phyloP scores from a whole-genome alignment of 1,140 invertebrate species.

The Luehdorfia chinensis region DNA sequence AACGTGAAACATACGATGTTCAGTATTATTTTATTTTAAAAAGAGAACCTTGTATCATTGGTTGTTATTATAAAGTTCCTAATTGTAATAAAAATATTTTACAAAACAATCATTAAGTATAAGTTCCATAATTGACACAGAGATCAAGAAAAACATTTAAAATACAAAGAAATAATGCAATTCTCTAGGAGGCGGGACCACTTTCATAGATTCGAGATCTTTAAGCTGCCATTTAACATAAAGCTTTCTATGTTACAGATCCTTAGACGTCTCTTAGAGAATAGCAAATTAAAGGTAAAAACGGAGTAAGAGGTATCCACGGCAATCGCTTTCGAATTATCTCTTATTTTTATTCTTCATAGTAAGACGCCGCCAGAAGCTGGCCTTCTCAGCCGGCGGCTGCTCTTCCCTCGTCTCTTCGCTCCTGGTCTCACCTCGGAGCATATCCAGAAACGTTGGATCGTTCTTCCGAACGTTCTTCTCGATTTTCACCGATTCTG shows the following conservation, averaged over 20 bases:
- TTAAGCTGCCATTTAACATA: background rate
- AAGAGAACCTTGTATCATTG: background rate
- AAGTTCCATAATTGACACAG: constrained; percentile 5
- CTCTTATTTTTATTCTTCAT: constrained; percentile 85
- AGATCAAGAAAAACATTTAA: background rate
- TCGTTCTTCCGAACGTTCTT: constrained; percentile 80
- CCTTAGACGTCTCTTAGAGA: constrained; percentile 17
- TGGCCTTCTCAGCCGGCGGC: constrained; percentile 80
- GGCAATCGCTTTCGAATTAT: constrained; percentile 60
- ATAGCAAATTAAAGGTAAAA: constrained; percentile 19
- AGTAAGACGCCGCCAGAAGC: constrained; percentile 85
- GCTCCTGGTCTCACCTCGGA: constrained; percentile 78
- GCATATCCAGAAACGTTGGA: constrained; percentile 84
- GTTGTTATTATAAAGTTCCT: background rate
- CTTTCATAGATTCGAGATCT: constrained; percentile 9
- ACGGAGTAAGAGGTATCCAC: constrained; percentile 34
- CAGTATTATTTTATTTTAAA: no score
- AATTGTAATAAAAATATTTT: background rate
- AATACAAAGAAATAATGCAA: no score
- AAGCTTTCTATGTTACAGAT: background rate
- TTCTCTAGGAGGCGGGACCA: constrained; percentile 8
- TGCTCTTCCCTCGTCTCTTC: constrained; percentile 77
- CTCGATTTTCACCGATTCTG: constrained; percentile 82
- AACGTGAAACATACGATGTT: no score
- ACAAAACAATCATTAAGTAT: background rate